Conservation (phyloP, 2,888 invertebrate species). For the Clivina fossor region DNA sequence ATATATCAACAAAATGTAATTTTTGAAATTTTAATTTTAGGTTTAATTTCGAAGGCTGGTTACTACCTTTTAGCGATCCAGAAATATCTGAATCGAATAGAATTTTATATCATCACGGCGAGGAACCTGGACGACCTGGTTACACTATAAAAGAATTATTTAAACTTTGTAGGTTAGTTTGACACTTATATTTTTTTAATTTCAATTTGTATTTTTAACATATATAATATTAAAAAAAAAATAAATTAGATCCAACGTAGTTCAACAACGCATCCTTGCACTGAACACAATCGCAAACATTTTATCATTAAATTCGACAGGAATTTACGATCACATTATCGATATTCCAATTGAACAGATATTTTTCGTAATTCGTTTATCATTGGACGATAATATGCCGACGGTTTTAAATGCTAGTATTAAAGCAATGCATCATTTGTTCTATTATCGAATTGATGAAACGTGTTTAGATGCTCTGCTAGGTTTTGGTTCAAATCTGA, state of each 20-base stretch:
- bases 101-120: conserved; percentile 88
- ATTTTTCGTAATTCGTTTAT: conserved; percentile 79
- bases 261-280: conserved; percentile 81
- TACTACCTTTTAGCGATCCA: conserved; percentile 71
- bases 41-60: conserved; percentile 78
- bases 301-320: conserved; percentile 68
- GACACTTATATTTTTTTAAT: not conserved
- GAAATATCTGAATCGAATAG: conserved; percentile 62
- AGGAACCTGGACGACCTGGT: conserved; percentile 87
- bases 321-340: conserved; percentile 75
- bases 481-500: conserved; percentile 65
- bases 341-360: conserved; percentile 75
- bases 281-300: conserved; percentile 80
- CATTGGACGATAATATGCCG: conserved; percentile 80
- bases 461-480: conserved; percentile 68
- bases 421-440: conserved; percentile 70
- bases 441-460: conserved; percentile 80
- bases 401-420: conserved; percentile 75
- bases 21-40: conserved; percentile 50
- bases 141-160: conserved; percentile 89
- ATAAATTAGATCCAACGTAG: conserved; percentile 63
- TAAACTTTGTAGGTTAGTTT: conserved; percentile 64
- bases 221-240: not conserved
- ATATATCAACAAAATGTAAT: too few relatives aligned
- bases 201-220: not conserved